phyloP scores from a whole-genome alignment of 2,113 vertebrate genomes.

The Callaeas wilsoni region DNA sequence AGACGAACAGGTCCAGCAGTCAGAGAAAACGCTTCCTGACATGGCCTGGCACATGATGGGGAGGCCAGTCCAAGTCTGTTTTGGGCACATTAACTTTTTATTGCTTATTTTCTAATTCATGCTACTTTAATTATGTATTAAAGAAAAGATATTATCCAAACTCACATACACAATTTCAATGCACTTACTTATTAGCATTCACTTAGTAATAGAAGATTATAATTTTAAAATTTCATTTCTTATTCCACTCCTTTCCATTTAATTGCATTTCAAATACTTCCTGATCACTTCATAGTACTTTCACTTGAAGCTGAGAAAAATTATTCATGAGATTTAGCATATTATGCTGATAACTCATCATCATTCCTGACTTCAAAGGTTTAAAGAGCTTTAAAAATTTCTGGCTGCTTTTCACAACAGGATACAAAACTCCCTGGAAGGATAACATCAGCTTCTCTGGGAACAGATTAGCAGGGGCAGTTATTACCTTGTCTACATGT shows the following conservation, averaged over 20 bases:
- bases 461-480: neutral
- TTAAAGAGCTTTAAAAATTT: neutral
- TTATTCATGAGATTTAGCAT: neutral
- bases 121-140: neutral
- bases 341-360: neutral
- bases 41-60: neutral
- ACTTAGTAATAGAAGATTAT: neutral
- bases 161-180: neutral
- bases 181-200: neutral
- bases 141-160: neutral
- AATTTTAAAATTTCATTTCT: neutral
- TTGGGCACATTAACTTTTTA: neutral
- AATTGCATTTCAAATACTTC: neutral
- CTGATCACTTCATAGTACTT: neutral
- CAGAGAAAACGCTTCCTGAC: neutral
- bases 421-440: neutral
- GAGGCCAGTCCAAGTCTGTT: neutral
- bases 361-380: neutral
- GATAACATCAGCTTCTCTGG: neutral
- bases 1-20: neutral
- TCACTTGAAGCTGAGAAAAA: neutral
- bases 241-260: neutral
- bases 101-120: neutral
- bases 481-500: neutral
- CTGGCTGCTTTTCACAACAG: neutral